Conservation (phyloP, 2,797 vertebrate species). For the Manis javanica region DNA sequence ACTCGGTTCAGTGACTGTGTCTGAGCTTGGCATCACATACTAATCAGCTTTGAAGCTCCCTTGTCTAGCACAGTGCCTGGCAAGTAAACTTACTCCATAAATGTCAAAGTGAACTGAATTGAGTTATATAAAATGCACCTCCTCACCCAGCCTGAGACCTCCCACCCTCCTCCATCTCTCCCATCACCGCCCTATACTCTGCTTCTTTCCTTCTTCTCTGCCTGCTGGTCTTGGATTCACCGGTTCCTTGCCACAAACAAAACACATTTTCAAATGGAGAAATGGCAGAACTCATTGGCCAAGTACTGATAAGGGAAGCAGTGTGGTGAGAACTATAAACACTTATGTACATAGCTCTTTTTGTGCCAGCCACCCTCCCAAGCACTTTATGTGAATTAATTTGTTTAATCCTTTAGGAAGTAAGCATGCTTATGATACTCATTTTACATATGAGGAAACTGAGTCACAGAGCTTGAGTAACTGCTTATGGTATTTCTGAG, state of each 20-base stretch:
- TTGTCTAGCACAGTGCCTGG: neutral
- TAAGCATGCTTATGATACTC: neutral
- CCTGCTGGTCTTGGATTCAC: neutral
- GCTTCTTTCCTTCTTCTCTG: neutral
- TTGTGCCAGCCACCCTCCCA: neutral
- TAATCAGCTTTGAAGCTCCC: neutral
- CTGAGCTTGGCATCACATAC: neutral
- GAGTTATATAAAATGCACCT: neutral
- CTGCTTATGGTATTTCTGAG: neutral
- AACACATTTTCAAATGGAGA: neutral
- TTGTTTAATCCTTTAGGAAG: neutral
- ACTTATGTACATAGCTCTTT: neutral
- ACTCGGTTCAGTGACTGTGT: neutral
- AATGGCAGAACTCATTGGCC: neutral
- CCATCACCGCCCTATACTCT: neutral
- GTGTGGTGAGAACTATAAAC: neutral
- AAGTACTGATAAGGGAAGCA: neutral
- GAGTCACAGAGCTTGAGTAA: neutral
- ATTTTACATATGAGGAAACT: conserved; percentile 13
- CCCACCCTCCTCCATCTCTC: too few species aligned
- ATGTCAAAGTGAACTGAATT: neutral
- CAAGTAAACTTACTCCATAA: neutral
- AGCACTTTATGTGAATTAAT: neutral
- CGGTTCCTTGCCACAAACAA: neutral
- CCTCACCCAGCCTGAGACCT: neutral